A percentile compares a stretch with the other conserved stretches of the same genome.
These are phyloP conservation scores for Trinorchestia longiramus DNA, from an alignment of 1,140 invertebrate genomes.

Conservation along the genomic window DNA sequence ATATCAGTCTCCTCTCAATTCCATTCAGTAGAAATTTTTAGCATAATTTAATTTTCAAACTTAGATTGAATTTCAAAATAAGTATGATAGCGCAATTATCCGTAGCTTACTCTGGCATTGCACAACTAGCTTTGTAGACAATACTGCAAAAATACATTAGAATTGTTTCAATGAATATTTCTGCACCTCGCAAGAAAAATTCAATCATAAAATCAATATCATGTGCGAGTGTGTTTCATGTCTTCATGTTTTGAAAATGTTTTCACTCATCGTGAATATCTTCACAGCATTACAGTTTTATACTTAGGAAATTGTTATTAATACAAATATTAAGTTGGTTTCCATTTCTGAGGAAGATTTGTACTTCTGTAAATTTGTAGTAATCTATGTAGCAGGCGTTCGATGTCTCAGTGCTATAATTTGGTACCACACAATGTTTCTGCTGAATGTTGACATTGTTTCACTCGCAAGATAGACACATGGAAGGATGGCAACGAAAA, in stretches of 20 bases:
- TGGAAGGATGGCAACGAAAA: background rate
- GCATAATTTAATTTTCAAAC: background rate
- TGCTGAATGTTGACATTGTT: background rate
- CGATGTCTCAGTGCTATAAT: background rate
- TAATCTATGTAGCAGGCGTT: background rate
- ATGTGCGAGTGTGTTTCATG: too few relatives aligned
- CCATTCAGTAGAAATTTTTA: background rate
- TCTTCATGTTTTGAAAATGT: too few relatives aligned
- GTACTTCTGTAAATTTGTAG: background rate
- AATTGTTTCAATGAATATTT: too few relatives aligned
- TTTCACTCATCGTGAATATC: background rate
- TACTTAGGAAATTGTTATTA: background rate
- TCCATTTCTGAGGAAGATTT: background rate
- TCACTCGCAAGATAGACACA: background rate
- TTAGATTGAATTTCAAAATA: background rate
- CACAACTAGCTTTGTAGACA: background rate
- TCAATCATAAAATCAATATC: too few relatives aligned
- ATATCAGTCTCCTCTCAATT: background rate
- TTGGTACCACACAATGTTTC: background rate
- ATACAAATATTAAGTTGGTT: background rate
- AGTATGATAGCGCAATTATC: background rate
- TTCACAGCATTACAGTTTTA: background rate
- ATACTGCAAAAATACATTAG: background rate
- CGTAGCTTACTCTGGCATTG: background rate
- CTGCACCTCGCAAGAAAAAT: too few relatives aligned